Evolutionary conservation across 2,113 vertebrate genomes (phyloP).

Genomic region (Microcebus murinus): DNA sequence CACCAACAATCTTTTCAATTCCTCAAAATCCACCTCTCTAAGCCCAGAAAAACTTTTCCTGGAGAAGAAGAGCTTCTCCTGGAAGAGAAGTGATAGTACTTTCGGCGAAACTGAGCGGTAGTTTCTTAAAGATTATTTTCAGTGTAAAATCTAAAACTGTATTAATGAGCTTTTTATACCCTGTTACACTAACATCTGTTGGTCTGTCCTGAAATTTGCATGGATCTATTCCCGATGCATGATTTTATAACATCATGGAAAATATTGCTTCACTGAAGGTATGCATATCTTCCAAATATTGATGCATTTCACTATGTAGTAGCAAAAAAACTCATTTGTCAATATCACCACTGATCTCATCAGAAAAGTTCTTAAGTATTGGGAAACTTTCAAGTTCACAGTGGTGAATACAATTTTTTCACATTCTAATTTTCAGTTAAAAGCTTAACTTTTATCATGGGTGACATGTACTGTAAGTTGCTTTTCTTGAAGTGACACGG

Average conservation of each 20-base stretch:
- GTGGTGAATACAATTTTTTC: not conserved
- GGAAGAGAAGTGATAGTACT: not conserved
- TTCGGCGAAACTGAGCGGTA: not conserved
- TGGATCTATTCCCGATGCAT: not conserved
- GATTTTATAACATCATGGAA: not conserved
- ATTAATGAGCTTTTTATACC: not conserved
- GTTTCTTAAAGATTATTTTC: conserved; percentile 4
- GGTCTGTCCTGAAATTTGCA: not conserved
- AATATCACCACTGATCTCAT: not conserved
- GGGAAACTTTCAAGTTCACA: not conserved
- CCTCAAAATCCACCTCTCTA: not conserved
- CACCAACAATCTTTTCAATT: not conserved
- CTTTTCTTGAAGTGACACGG: not conserved
- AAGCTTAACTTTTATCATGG: conserved; percentile 18
- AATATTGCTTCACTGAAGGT: not conserved
- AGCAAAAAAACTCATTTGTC: not conserved
- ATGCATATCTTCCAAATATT: not conserved
- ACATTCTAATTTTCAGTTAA: not conserved
- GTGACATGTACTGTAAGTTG: not conserved
- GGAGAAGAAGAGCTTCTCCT: not conserved
- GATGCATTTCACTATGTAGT: not conserved
- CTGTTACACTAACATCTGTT: not conserved
- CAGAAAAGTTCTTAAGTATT: not conserved
- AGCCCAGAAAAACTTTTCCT: not conserved
- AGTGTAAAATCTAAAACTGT: not conserved